These are phyloP conservation scores for Anguilla rostrata DNA, from an alignment of 2,113 vertebrate genomes.

Conservation along the genomic window DNA sequence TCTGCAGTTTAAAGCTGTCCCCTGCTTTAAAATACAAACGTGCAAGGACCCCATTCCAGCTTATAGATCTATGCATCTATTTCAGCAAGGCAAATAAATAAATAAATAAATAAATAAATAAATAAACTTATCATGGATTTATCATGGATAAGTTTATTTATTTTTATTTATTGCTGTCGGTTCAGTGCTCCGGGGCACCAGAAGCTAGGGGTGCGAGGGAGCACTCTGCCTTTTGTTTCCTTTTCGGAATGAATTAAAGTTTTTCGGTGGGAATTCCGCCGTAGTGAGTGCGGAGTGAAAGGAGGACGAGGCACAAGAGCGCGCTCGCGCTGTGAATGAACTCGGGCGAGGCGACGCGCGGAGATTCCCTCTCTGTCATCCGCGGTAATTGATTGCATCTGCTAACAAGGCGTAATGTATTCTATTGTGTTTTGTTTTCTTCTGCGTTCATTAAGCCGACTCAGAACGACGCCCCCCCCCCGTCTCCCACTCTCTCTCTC, in stretches of 20 bases:
- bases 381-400: slow-evolving; percentile 68
- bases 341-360: slow-evolving; percentile 43
- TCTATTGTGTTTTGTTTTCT: slow-evolving; percentile 78
- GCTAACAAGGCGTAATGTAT: slow-evolving; percentile 78
- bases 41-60: not conserved
- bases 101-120: not conserved
- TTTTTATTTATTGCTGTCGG: not conserved
- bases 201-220: not conserved
- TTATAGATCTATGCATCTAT: not conserved
- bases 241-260: not conserved
- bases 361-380: slow-evolving; percentile 35
- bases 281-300: not conserved
- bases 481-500: too few relatives aligned
- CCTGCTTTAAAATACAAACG: not conserved
- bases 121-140: not conserved
- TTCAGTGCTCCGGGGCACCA: not conserved
- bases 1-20: not conserved
- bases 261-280: not conserved
- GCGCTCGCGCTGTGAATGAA: slow-evolving; percentile 48
- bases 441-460: slow-evolving; percentile 76
- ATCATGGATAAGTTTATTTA: too few relatives aligned
- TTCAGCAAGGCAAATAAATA: not conserved
- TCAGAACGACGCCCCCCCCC: slow-evolving; percentile 34
- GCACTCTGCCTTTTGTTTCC: not conserved
- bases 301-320: not conserved